phyloP scores from a whole-genome alignment of 2,797 vertebrate species.

The Eremophila alpestris region DNA sequence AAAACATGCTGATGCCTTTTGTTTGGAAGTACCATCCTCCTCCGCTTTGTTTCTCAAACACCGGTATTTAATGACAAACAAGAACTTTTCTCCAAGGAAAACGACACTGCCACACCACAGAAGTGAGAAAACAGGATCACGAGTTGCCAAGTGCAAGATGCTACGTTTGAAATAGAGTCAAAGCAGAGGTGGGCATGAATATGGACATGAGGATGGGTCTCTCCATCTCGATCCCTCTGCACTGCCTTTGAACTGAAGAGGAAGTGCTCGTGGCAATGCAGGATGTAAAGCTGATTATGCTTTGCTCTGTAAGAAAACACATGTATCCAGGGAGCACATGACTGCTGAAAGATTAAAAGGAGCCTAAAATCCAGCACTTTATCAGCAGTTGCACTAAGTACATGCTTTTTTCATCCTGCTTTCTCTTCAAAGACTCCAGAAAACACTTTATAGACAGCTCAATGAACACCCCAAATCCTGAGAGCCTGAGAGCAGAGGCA shows the following conservation, averaged over 20 bases:
- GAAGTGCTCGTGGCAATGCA: constrained; percentile 55
- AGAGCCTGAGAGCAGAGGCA: neutral
- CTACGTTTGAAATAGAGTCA: neutral
- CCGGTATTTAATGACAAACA: neutral
- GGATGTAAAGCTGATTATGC: constrained; percentile 50
- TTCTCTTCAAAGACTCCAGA: neutral
- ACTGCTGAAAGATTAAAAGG: constrained; percentile 32
- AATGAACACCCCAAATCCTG: neutral
- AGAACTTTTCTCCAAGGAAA: neutral
- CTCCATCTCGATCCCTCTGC: neutral
- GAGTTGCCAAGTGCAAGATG: neutral
- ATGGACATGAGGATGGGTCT: constrained; percentile 16
- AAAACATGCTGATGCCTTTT: neutral
- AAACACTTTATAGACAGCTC: neutral
- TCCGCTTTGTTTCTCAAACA: neutral
- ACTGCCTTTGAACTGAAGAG: constrained; percentile 58
- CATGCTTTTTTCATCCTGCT: neutral
- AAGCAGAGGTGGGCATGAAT: constrained; percentile 42
- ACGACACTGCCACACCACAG: neutral
- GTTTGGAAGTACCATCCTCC: neutral
- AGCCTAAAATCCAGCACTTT: constrained; percentile 24
- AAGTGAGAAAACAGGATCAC: neutral
- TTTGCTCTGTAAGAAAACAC: constrained; percentile 29
- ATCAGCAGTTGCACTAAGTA: neutral
- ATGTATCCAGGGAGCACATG: constrained; percentile 21